Base-by-base conservation (phyloP, 2,797 vertebrate genomes). In the Platalea minor region DNA sequence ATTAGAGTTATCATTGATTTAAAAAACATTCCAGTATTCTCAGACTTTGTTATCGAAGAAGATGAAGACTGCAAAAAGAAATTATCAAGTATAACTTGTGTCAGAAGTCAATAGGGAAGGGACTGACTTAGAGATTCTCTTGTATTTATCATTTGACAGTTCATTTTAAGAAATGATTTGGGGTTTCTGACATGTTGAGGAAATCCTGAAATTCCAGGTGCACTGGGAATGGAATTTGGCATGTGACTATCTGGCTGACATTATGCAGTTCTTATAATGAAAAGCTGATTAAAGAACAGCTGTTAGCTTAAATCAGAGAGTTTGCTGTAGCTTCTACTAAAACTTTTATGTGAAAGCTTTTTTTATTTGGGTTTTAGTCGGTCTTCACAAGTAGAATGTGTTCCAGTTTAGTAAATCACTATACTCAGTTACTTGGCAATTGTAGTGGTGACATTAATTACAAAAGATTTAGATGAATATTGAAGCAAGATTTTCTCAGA, bases 281-380 rank as follows among this genome's bases (percentile, higher is more conserved):
- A 79, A 78, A 84, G 17, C 92, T 86, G 51, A 95, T 95, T 69
- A 73, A 87, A 84, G 80, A 92, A 74, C 97, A 97, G 98, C 97
- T 97, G 97, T 91, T 92, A 69, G 95, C 94, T 97, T 69, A 96
- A 97, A 96, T 97, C 92, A 85, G 46, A 95, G 74, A 89, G 93
- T 78, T 95, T 90, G 59, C 77, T 88, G 53, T 9, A 39, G 29
- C 88, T 91, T 54, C 53, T 85, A 1, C 74, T 91, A 37, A 56
- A 78, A 29, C 13, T 91, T 53, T 81, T 69, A 61, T 85, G 84
- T 54, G 67, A 91, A 93, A 94, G 26, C 16, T 72, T 89, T 85
- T 95, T 81, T 35, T 53, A 68, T 89, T 26, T 54, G 65, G 41
- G 33, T 88, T 94, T 63, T 83, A 76, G 54, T 89, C 31, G 5